A percentile compares a stretch with the other conserved stretches of the same genome.
phyloP scores from a whole-genome alignment of 2,888 invertebrate genomes.

The Melolontha melolontha region DNA sequence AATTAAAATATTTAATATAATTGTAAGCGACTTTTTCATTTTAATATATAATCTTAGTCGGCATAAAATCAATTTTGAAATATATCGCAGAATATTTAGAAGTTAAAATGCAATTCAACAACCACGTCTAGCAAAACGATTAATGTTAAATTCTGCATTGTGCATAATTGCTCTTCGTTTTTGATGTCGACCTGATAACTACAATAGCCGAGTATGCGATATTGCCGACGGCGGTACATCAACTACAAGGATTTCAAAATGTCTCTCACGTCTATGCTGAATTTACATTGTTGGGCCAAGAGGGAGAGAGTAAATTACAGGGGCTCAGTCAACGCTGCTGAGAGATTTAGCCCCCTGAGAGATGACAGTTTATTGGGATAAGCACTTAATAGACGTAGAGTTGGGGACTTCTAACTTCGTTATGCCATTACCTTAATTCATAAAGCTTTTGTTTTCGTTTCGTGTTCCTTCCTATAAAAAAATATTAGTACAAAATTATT shows the following conservation, averaged over 20 bases:
- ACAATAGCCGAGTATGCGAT: conserved; percentile 10
- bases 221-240: conserved; percentile 26
- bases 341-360: conserved; percentile 59
- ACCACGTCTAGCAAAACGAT: not conserved
- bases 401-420: conserved; percentile 59
- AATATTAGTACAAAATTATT: conserved; percentile 9
- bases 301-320: conserved; percentile 60
- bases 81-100: not conserved
- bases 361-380: conserved; percentile 65
- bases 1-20: too few species aligned
- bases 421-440: conserved; percentile 63
- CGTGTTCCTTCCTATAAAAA: conserved; percentile 22
- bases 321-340: conserved; percentile 57
- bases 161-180: conserved; percentile 28
- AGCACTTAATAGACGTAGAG: conserved; percentile 63
- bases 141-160: conserved; percentile 17
- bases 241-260: conserved; percentile 50
- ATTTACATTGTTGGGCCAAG: conserved; percentile 60
- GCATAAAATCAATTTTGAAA: too few species aligned
- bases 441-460: conserved; percentile 61
- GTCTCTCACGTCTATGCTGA: conserved; percentile 59
- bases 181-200: conserved; percentile 9
- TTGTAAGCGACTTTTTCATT: too few species aligned
- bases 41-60: too few species aligned
- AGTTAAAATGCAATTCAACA: conserved; percentile 18